Conservation (phyloP, 1,140 invertebrate genomes). For the Eriosoma lanigerum region DNA sequence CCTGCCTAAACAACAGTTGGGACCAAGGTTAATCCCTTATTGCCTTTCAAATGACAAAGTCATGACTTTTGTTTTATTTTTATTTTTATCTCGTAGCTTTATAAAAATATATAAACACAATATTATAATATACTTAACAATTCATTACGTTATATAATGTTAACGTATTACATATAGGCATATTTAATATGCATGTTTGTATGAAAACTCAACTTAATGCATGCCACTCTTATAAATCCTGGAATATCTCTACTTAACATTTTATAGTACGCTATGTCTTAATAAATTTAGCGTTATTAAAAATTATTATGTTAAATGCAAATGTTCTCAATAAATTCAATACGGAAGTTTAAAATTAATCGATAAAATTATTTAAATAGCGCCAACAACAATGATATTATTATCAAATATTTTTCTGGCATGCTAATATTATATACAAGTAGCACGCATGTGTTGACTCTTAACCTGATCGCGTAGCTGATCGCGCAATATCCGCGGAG, state of each 20-base stretch:
- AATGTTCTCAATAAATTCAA: too few relatives aligned
- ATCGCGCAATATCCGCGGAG: too few relatives aligned
- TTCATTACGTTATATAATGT: background rate
- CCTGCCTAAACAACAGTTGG: constrained; percentile 74
- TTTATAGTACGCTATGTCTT: too few relatives aligned
- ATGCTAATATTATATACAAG: background rate
- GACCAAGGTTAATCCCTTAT: constrained; percentile 79
- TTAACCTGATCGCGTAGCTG: background rate
- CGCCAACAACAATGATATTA: too few relatives aligned
- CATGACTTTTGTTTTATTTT: background rate
- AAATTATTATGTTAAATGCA: too few relatives aligned
- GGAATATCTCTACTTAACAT: too few relatives aligned
- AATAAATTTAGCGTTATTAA: too few relatives aligned
- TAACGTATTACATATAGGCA: background rate
- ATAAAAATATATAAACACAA: background rate
- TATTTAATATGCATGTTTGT: too few relatives aligned
- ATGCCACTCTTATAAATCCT: too few relatives aligned
- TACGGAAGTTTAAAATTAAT: too few relatives aligned
- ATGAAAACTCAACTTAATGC: background rate
- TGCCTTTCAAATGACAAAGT: constrained; percentile 12
- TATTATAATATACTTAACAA: background rate
- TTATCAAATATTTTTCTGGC: background rate
- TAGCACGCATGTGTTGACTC: background rate
- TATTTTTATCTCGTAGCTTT: background rate
- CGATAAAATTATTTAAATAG: too few relatives aligned